phyloP scores from a whole-genome alignment of 2,113 vertebrate species.

The Pavo muticus region DNA sequence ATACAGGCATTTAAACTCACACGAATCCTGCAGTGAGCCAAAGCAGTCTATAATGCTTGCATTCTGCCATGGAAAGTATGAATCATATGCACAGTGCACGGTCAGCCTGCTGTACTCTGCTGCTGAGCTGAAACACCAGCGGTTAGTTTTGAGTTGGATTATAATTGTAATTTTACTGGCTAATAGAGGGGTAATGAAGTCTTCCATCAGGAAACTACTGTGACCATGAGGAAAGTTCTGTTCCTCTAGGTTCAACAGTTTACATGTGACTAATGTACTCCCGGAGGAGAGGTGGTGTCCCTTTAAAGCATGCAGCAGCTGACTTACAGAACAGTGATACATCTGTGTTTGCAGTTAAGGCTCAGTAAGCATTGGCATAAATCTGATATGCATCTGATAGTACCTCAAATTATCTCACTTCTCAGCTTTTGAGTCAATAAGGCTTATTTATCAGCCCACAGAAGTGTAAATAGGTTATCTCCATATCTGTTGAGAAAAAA shows the following conservation, averaged over 20 bases:
- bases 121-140: not conserved
- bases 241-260: slow-evolving; percentile 43
- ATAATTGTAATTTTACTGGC: slow-evolving; percentile 16
- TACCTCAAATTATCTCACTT: not conserved
- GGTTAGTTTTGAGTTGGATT: not conserved
- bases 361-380: slow-evolving; percentile 15
- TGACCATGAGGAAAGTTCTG: slow-evolving; percentile 33
- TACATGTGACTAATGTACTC: not conserved
- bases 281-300: slow-evolving; percentile 5
- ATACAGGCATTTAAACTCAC: not conserved
- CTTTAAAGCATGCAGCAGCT: not conserved
- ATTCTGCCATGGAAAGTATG: not conserved
- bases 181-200: not conserved
- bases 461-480: not conserved
- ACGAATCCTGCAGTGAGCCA: not conserved
- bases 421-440: not conserved
- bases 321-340: not conserved
- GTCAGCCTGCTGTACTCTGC: not conserved
- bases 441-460: not conserved
- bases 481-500: not conserved
- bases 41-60: not conserved
- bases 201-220: not conserved
- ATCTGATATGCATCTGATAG: not conserved
- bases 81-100: rapidly evolving
- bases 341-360: slow-evolving; percentile 7